phyloP scores from a whole-genome alignment of 2,113 vertebrate species.

The Patagioenas fasciata region DNA sequence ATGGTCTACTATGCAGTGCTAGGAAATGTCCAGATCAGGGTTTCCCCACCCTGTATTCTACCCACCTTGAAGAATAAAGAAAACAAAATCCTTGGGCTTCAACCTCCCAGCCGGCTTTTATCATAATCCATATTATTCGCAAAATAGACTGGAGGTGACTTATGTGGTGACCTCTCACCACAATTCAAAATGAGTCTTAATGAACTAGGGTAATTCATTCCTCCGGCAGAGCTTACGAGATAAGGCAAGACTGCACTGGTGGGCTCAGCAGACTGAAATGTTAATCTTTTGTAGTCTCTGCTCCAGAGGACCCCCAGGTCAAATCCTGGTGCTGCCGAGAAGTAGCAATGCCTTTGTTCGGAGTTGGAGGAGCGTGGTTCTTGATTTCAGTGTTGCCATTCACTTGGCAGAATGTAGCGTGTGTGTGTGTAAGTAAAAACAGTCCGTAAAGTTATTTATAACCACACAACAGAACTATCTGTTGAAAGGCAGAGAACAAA shows the following conservation, averaged over 20 bases:
- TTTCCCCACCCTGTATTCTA: slow-evolving; percentile 47
- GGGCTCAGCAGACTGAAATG: slow-evolving; percentile 64
- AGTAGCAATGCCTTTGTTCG: slow-evolving; percentile 21
- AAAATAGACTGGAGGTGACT: slow-evolving; percentile 67
- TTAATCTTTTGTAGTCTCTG: slow-evolving; percentile 64
- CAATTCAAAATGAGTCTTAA: slow-evolving; percentile 68
- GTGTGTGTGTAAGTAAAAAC: slow-evolving; percentile 7
- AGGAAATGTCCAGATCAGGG: slow-evolving; percentile 58
- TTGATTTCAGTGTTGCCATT: slow-evolving; percentile 52
- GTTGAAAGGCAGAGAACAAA: slow-evolving; percentile 21
- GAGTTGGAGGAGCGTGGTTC: slow-evolving; percentile 5
- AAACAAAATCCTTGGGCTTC: slow-evolving; percentile 58
- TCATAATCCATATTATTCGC: slow-evolving; percentile 61
- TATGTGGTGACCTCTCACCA: slow-evolving; percentile 58
- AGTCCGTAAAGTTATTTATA: slow-evolving; percentile 36
- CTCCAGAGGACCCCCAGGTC: slow-evolving; percentile 52
- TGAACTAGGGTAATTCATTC: slow-evolving; percentile 73
- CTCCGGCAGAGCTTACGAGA: slow-evolving; percentile 55
- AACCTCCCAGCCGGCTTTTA: slow-evolving; percentile 61
- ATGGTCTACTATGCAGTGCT: slow-evolving; percentile 32
- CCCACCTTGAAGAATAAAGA: slow-evolving; percentile 67
- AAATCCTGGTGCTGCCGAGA: slow-evolving; percentile 14
- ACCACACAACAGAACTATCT: not conserved
- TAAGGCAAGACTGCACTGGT: slow-evolving; percentile 50
- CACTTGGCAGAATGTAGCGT: not conserved